A percentile compares a stretch with the other conserved stretches of the same genome.
Conservation (phyloP, 1,140 invertebrate species). For the Trachelipus rathkii region DNA sequence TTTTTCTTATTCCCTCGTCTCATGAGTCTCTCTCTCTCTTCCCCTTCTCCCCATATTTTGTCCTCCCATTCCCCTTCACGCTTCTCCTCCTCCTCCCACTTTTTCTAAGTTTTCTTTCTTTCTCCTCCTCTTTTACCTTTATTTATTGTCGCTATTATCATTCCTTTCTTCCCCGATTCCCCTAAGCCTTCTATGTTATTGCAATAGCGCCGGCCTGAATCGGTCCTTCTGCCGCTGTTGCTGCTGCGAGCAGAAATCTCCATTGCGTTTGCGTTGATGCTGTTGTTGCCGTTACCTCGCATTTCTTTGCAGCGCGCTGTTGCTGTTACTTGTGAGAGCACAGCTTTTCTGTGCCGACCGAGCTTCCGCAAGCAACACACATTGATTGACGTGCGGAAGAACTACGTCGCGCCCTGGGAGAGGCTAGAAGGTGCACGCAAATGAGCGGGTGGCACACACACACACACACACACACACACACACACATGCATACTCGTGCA, state of each 20-base stretch:
- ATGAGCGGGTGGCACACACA: background rate
- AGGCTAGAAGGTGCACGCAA: conserved; percentile 1
- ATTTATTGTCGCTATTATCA: too few species aligned
- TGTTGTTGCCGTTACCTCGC: background rate
- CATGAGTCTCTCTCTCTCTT: too few species aligned
- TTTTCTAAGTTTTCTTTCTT: too few species aligned
- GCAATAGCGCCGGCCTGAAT: too few species aligned
- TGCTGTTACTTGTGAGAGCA: background rate
- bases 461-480: background rate
- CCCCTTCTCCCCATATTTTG: too few species aligned
- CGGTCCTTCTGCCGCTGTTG: background rate
- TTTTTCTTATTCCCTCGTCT: too few species aligned
- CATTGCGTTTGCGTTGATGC: background rate
- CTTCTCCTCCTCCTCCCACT: too few species aligned
- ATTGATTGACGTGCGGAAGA: conserved; percentile 3
- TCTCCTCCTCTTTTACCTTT: too few species aligned
- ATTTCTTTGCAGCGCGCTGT: background rate
- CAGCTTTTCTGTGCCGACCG: background rate
- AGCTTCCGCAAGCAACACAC: conserved; percentile 5
- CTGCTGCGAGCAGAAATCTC: background rate
- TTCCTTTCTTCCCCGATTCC: too few species aligned
- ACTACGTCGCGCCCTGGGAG: background rate
- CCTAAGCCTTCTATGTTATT: too few species aligned
- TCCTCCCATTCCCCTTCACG: too few species aligned
- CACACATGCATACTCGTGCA: background rate